Base-by-base conservation (phyloP, 2,888 invertebrate genomes). In the Sphaerophoria rueppellii region DNA sequence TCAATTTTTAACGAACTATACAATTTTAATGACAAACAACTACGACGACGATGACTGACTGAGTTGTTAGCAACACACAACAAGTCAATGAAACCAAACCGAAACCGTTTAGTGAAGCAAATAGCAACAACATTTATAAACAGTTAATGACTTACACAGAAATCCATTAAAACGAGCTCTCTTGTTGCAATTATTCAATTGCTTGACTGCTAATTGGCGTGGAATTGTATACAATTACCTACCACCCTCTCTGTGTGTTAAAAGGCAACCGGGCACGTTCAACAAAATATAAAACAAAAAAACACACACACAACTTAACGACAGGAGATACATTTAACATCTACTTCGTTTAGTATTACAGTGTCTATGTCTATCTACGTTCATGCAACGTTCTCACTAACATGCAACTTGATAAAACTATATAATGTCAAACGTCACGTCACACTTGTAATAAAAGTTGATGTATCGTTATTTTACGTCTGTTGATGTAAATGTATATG, bases 161-260 rank as follows among this genome's bases (percentile, higher is more conserved):
- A 72, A 76, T 52, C 75, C 79, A 83, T 75, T 80, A 80, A 80
- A 71, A 55, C 43, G 37, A 83, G 50, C 69, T 76, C 79, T 80
- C 79, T 80, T 80, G 83, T 61, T 83, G 83, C 80, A 83, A 80
- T 76, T 82, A 82, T 76, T 76, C 81, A 79, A 83, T 75, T 76
- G 83, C 80, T 80, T 72, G 71, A 24, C 75, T 71, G 83, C 75
- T 83, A 83, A 83, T 83, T 83, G 75, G 55, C 80, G 80, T 75
- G 79, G 79, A 79, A 83, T 75, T 83, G 75, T 72, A 79, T 72
- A 50, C 83, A 79, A 79, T 83, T 83, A 79, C 79, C 79, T 79
- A 71, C 75, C 83, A 58, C 65, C 71, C 83, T 58, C 65, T 63
- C 14, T 58, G 12, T 50, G 46, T 37, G 50, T 71, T 69, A 52